Conservation (phyloP, 2,888 invertebrate species). For the Limenitis arthemis region DNA sequence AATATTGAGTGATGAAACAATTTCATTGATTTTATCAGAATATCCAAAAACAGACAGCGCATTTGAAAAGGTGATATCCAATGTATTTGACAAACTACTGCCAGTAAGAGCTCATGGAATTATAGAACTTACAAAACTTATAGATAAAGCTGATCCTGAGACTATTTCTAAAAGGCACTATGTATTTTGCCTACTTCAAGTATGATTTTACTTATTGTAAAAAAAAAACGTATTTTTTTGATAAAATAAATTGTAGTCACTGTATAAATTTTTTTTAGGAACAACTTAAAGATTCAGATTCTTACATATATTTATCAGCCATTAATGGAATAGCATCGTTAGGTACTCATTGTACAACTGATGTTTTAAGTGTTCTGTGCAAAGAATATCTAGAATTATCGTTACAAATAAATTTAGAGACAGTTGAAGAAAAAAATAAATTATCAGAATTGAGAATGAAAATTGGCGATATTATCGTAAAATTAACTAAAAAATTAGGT, state of each 20-base stretch:
- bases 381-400: constrained; percentile 73
- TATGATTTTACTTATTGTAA: constrained; percentile 36
- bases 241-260: background rate
- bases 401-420: constrained; percentile 32
- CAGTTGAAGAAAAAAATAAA: constrained; percentile 51
- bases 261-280: constrained; percentile 60
- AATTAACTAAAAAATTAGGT: constrained; percentile 81
- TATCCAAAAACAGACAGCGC: constrained; percentile 39
- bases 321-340: constrained; percentile 82
- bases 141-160: constrained; percentile 75
- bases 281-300: constrained; percentile 82
- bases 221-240: background rate
- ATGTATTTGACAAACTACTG: constrained; percentile 78
- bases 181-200: constrained; percentile 81
- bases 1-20: constrained; percentile 49
- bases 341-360: constrained; percentile 76
- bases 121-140: constrained; percentile 79
- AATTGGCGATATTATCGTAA: constrained; percentile 85
- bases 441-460: constrained; percentile 77
- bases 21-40: constrained; percentile 40
- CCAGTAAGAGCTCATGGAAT: constrained; percentile 89
- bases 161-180: constrained; percentile 76
- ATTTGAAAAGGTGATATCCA: constrained; percentile 75
- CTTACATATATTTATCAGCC: constrained; percentile 86
- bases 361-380: constrained; percentile 77